Evolutionary conservation across 2,113 vertebrate genomes (phyloP), one percentile per base, ranked within the genome.

Genomic region (Peucedramus taeniatus): DNA sequence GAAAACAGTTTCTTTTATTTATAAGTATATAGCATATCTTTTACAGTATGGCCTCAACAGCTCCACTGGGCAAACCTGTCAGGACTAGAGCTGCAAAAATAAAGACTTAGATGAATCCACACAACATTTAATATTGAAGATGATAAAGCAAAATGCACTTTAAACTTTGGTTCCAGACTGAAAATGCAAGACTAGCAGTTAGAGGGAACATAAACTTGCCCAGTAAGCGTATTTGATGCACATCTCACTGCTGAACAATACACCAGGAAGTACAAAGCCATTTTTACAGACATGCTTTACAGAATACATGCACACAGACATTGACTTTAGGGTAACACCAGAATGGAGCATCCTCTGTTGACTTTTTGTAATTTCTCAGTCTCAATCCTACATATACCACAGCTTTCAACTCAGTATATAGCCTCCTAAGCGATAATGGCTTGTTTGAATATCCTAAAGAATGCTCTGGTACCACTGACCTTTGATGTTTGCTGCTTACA

Each of bases 111-210:
- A 72, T 80, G 85, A 97, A 92, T 69, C 28, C 63, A 76, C n/a
- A 37, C 4, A 27, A 35, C 40, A 89, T 90, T 93, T 37, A 95
- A 63, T 81, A 83, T 2, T 81, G 83, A 90, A 65, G 59, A 90
- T 9, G 31, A 91, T 30, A 68, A 83, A 85, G 26, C 53, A 93
- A 94, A 93, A 88, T n/a, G 37, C 61, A 68, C 63, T 90, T 85
- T 75, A 79, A 94, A 84, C 49, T 60, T 45, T 45, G 17, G 40
- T 65, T 83, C 42, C 54, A 88, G 63, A 56, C 23, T 74, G 57
- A 93, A 95, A 96, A 93, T 33, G 76, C 80, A 97, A 95, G 33
- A 37, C 71, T 75, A 90, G 86, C 89, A 84, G 87, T 69, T 39
- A 77, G 53, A 86, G 20, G 16, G 63, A 90, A 94, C 40, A 94